phyloP scores from a whole-genome alignment of 2,888 invertebrate species.

The Unio pictorum region DNA sequence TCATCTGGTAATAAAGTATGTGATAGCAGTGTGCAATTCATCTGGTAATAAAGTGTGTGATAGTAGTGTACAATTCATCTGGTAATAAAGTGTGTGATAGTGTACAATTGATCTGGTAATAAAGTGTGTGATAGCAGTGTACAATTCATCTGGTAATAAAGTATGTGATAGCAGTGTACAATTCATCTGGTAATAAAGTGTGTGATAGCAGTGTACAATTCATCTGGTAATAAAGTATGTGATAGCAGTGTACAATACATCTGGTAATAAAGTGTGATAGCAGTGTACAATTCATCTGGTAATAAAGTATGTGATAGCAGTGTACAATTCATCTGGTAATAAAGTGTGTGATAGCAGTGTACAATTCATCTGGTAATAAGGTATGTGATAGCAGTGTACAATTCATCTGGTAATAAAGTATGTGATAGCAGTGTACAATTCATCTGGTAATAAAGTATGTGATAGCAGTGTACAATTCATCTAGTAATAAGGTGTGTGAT shows the following conservation, averaged over 20 bases:
- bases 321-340: too few relatives aligned
- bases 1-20: constrained; percentile 5
- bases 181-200: constrained; percentile 24
- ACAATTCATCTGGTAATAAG: too few relatives aligned
- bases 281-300: constrained; percentile 57
- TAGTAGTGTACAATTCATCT: too few relatives aligned
- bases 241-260: background rate
- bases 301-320: constrained; percentile 10
- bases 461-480: constrained; percentile 70
- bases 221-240: constrained; percentile 23
- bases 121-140: too few relatives aligned
- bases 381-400: too few relatives aligned
- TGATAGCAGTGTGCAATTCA: background rate
- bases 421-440: background rate
- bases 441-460: constrained; percentile 75
- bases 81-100: too few relatives aligned
- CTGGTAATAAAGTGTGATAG: background rate
- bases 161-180: too few relatives aligned
- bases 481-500: constrained; percentile 19
- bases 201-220: constrained; percentile 73
- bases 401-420: too few relatives aligned
- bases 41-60: background rate
- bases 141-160: too few relatives aligned
- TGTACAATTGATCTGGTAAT: too few relatives aligned
- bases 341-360: too few relatives aligned